phyloP scores from a whole-genome alignment of 2,888 invertebrate species.

The Lycophotia porphyrea region DNA sequence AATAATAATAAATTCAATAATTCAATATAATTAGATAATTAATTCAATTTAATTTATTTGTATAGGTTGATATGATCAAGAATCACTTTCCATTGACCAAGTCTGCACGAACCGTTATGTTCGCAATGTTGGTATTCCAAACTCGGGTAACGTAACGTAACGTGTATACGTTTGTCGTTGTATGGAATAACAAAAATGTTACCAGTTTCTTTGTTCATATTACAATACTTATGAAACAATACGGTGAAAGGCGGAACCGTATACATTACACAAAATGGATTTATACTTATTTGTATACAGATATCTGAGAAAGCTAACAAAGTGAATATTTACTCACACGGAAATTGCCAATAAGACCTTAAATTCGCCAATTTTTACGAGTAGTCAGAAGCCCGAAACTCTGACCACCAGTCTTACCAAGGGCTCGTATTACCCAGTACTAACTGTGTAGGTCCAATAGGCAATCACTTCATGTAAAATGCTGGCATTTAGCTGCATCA shows the following conservation, averaged over 20 bases:
- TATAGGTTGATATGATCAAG: background rate
- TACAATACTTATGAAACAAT: conserved; percentile 35
- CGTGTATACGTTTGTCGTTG: conserved; percentile 32
- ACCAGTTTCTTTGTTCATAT: conserved; percentile 36
- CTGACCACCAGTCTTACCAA: background rate
- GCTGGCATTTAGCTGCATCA: background rate
- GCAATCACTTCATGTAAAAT: background rate
- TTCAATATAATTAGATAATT: too few relatives aligned
- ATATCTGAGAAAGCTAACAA: conserved; percentile 5
- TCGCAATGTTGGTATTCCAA: conserved; percentile 27
- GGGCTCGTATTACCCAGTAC: background rate
- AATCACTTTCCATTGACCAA: conserved; percentile 9
- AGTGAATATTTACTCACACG: conserved; percentile 25
- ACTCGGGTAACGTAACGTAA: conserved; percentile 30
- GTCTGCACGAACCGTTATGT: background rate
- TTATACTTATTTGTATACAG: background rate
- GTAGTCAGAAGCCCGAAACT: background rate
- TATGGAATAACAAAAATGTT: conserved; percentile 40
- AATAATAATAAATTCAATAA: too few relatives aligned
- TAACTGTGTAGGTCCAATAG: background rate
- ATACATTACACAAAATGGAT: conserved; percentile 16
- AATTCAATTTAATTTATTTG: too few relatives aligned
- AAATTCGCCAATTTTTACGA: background rate
- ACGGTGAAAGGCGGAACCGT: background rate
- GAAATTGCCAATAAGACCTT: background rate